Percentiles rank a stretch among this genome's conserved stretches.
Conservation (phyloP, 2,888 invertebrate genomes). For the Mesopsocus fuscifrons region DNA sequence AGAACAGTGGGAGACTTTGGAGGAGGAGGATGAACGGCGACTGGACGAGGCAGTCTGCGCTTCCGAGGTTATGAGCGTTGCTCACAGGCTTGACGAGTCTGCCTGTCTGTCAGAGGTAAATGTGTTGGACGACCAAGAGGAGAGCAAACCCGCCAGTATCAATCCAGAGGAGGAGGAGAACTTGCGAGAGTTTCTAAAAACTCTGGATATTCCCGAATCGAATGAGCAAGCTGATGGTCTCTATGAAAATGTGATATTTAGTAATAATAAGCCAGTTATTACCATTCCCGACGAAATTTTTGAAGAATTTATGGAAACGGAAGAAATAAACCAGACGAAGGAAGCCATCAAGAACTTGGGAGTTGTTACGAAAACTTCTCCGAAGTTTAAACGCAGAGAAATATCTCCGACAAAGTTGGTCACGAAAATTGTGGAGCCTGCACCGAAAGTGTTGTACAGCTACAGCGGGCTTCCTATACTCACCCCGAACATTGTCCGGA, state of each 20-base stretch:
- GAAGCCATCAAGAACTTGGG: background rate
- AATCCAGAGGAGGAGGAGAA: constrained; percentile 37
- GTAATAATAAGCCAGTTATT: background rate
- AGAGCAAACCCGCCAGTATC: constrained; percentile 19
- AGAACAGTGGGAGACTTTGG: background rate
- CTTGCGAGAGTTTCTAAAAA: constrained; percentile 33
- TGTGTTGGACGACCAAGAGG: constrained; percentile 11
- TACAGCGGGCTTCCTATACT: constrained; percentile 2
- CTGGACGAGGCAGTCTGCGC: constrained; percentile 23
- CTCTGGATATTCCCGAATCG: constrained; percentile 30
- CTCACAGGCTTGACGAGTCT: background rate
- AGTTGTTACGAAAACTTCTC: constrained; percentile 1
- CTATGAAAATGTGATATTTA: constrained; percentile 12
- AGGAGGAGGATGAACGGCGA: constrained; percentile 23
- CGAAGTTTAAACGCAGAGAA: background rate
- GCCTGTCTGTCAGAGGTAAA: constrained; percentile 9
- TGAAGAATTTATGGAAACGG: constrained; percentile 7
- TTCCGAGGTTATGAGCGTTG: background rate
- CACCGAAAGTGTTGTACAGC: constrained; percentile 6
- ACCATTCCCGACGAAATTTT: constrained; percentile 8
- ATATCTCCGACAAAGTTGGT: background rate
- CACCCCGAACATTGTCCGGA: background rate
- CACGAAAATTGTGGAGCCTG: background rate
- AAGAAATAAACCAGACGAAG: constrained; percentile 3
- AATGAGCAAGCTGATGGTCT: constrained; percentile 12